Conservation (phyloP, 2,888 invertebrate genomes). For the Steromphala cineraria region DNA sequence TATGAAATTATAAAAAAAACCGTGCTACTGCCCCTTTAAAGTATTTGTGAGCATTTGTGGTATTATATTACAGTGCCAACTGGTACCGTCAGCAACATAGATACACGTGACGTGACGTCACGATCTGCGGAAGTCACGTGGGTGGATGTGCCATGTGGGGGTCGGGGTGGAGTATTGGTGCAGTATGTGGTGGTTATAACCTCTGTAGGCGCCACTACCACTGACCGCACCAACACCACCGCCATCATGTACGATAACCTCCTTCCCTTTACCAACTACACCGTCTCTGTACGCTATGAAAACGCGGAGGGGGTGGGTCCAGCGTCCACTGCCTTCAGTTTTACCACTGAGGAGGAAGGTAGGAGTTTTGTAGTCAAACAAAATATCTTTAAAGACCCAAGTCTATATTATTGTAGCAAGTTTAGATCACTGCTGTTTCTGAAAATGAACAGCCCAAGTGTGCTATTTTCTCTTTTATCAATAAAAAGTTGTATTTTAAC, state of each 20-base stretch:
- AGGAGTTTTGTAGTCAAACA: background rate
- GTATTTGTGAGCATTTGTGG: background rate
- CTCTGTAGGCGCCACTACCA: background rate
- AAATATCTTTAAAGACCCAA: too few species aligned
- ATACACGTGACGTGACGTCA: slow-evolving; percentile 27
- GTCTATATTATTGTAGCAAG: too few species aligned
- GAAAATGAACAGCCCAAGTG: too few species aligned
- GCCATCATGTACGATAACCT: slow-evolving; percentile 26
- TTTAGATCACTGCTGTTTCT: too few species aligned
- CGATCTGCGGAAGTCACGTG: slow-evolving; percentile 48
- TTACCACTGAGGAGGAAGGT: slow-evolving; percentile 62
- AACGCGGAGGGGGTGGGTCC: slow-evolving; percentile 53
- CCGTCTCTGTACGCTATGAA: slow-evolving; percentile 50
- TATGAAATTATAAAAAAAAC: too few species aligned
- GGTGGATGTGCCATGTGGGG: slow-evolving; percentile 49
- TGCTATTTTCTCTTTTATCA: too few species aligned
- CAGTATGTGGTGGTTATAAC: slow-evolving; percentile 40
- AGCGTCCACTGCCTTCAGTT: slow-evolving; percentile 29
- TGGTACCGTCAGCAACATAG: slow-evolving; percentile 40
- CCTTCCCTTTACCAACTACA: slow-evolving; percentile 54
- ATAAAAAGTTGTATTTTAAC: too few species aligned
- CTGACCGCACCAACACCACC: background rate
- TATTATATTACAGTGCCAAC: slow-evolving; percentile 43
- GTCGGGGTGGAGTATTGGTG: slow-evolving; percentile 51
- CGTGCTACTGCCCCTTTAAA: too few species aligned